Evolutionary conservation across 1,140 invertebrate species (phyloP).

Genomic region (Zophobas atratus): DNA sequence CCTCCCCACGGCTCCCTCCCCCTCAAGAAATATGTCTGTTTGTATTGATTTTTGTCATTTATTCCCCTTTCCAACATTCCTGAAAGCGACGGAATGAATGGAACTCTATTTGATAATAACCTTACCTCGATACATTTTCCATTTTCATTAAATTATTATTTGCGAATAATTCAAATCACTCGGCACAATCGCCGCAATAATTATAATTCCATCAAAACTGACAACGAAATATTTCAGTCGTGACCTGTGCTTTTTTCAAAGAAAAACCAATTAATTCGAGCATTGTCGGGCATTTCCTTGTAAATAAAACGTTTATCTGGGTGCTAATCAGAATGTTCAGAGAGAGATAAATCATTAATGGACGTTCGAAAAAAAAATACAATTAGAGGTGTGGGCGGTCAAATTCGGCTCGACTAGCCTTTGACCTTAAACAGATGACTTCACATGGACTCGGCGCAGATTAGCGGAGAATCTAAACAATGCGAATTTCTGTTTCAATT

Average conservation of each 20-base stretch:
- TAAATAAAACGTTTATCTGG: constrained; percentile 8
- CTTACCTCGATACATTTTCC: constrained; percentile 27
- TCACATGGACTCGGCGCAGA: background rate
- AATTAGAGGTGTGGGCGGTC: background rate
- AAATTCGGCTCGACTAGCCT: constrained; percentile 1
- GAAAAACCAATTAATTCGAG: constrained; percentile 26
- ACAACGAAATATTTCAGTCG: constrained; percentile 36
- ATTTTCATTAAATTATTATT: constrained; percentile 33
- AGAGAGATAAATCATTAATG: background rate
- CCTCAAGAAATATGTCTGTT: constrained; percentile 28
- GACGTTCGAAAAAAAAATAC: background rate
- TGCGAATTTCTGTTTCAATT: constrained; percentile 48
- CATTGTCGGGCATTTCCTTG: constrained; percentile 15
- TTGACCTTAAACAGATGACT: background rate
- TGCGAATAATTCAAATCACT: constrained; percentile 7
- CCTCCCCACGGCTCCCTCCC: constrained; percentile 5
- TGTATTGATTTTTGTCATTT: constrained; percentile 31
- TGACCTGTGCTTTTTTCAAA: constrained; percentile 4
- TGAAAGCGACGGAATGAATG: constrained; percentile 16
- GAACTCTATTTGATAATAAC: constrained; percentile 19
- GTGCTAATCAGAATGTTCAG: background rate
- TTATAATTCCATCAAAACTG: constrained; percentile 15
- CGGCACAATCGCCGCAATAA: background rate
- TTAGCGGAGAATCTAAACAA: constrained; percentile 34
- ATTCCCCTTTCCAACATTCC: constrained; percentile 22